Evolutionary conservation across 2,113 vertebrate species (phyloP), one percentile per base, ranked within the genome.

Genomic region (Entomyzon cyanotis): DNA sequence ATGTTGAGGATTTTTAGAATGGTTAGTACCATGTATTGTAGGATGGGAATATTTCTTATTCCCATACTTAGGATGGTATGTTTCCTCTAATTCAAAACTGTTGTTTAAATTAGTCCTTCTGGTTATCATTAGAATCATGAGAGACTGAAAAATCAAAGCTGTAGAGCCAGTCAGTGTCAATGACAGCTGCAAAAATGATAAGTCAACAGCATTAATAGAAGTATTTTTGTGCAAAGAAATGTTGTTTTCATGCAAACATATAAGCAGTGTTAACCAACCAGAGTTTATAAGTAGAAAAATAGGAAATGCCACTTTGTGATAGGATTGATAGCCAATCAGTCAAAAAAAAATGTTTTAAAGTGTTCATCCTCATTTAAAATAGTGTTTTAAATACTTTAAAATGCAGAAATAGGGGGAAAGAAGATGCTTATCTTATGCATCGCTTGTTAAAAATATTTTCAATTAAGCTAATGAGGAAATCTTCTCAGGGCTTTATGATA

Each of bases 41-140:
- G 25, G 42, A 74, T 47, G 23, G 91, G 4, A 77, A 23, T 78
- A 22, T 73, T 47, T 82, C 46, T 84, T 94, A 85, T 94, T 95
- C n/a, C n/a, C n/a, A n/a, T n/a, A 71, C 79, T 95, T 90, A 91
- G 41, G 9, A 21, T 83, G 53, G 35, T 78, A 90, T 83, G 46
- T 84, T 97, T 96, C 63, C 41, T 93, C 80, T 84, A 53, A 84
- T 92, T 87, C 46, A 94, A 90, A 94, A 93, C 85, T 84, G 81
- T 95, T 96, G 46, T 74, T 82, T 81, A 91, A 90, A 96, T 95
- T 93, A 95, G 30, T 96, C 83, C 83, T 77, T 96, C 87, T 94
- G 77, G 77, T 97, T 97, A 84, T 93, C 92, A 92, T 96, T 87
- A 96, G 87, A 95, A 89, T 64, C 68, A 89, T 56, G 70, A 96